These are phyloP conservation scores for Daktulosphaira vitifoliae DNA, from an alignment of 1,140 invertebrate species.

Conservation along the genomic window DNA sequence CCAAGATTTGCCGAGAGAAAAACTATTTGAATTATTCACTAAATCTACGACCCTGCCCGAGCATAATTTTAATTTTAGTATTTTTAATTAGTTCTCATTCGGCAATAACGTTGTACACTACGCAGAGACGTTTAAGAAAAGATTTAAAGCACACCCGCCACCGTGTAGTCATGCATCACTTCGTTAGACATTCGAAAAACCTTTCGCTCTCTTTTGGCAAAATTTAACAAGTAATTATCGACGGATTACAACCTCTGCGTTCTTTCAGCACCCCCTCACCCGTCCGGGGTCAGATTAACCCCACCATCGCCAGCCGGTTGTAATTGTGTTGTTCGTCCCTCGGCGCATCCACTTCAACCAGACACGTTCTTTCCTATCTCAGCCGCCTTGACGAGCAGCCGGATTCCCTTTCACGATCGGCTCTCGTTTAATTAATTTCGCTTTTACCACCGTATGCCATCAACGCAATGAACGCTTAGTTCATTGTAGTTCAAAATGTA, in stretches of 20 bases:
- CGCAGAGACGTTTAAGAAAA: too few species aligned
- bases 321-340: background rate
- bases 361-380: background rate
- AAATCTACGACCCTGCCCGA: too few species aligned
- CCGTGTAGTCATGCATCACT: too few species aligned
- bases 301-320: background rate
- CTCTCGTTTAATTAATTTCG: constrained; percentile 32
- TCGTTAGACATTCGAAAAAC: constrained; percentile 1
- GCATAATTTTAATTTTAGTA: too few species aligned
- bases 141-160: too few species aligned
- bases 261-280: background rate
- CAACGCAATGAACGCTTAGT: too few species aligned
- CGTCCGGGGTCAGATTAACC: constrained; percentile 19
- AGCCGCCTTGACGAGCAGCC: background rate
- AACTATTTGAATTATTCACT: too few species aligned
- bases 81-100: too few species aligned
- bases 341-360: constrained; percentile 4
- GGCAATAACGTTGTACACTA: too few species aligned
- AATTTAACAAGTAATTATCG: constrained; percentile 31
- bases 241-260: constrained; percentile 14
- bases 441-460: background rate
- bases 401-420: background rate
- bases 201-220: constrained; percentile 17
- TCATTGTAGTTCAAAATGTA: too few species aligned
- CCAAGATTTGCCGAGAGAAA: too few species aligned